Evolutionary conservation across 2,888 invertebrate genomes (phyloP).

Genomic region (Dexiosoma caninum): DNA sequence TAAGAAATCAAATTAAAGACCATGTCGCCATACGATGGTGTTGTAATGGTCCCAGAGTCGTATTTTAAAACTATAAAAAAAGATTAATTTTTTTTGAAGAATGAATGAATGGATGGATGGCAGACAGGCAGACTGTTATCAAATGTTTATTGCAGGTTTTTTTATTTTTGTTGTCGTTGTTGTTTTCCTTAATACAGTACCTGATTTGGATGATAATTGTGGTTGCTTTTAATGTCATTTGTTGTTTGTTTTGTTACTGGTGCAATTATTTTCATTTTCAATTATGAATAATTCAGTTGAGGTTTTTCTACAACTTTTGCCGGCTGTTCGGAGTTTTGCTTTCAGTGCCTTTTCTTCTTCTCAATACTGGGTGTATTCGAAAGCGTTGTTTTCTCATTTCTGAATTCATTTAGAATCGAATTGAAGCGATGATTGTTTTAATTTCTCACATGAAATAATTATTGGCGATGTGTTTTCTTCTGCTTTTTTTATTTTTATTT

Average conservation of each 20-base stretch:
- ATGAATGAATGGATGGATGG: background rate
- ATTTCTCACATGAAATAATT: constrained; percentile 48
- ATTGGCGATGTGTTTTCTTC: constrained; percentile 7
- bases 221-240: constrained; percentile 14
- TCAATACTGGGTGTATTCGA: constrained; percentile 3
- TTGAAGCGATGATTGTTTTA: constrained; percentile 43
- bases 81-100: background rate
- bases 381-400: constrained; percentile 2
- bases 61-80: constrained; percentile 17
- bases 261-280: constrained; percentile 59
- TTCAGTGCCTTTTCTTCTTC: constrained; percentile 23
- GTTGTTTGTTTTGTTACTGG: constrained; percentile 4
- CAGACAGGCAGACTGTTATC: background rate
- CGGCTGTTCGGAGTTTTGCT: constrained; percentile 7
- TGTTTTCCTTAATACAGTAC: background rate
- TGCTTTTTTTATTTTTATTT: background rate
- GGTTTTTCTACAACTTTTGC: constrained; percentile 33
- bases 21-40: constrained; percentile 26
- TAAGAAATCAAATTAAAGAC: constrained; percentile 17
- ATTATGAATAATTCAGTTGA: constrained; percentile 66
- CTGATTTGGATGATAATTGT: constrained; percentile 31
- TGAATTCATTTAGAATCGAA: constrained; percentile 41
- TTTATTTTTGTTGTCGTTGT: background rate
- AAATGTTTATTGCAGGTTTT: background rate
- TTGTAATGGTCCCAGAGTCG: constrained; percentile 4